Percentiles rank a stretch among this genome's conserved stretches.
phyloP scores from a whole-genome alignment of 1,140 invertebrate species.

The Mizuhopecten yessoensis region DNA sequence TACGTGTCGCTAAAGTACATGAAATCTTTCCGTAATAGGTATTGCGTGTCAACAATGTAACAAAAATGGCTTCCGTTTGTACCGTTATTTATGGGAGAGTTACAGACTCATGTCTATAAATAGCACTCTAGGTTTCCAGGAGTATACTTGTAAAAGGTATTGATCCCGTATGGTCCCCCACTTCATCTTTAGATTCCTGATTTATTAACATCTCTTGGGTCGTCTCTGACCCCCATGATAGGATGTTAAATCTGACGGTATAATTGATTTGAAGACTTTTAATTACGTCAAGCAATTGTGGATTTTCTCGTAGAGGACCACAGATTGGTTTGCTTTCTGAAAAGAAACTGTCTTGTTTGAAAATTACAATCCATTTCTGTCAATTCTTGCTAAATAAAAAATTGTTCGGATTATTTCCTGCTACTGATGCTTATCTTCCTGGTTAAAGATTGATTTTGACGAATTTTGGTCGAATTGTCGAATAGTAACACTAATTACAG shows the following conservation, averaged over 20 bases:
- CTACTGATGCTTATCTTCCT: not conserved
- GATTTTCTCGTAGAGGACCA: not conserved
- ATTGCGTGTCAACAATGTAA: not conserved
- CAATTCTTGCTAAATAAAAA: not conserved
- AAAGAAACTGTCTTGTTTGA: no score
- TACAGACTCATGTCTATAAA: not conserved
- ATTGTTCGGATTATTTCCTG: no score
- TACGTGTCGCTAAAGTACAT: not conserved
- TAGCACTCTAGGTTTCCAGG: not conserved
- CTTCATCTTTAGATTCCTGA: not conserved
- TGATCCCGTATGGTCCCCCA: not conserved
- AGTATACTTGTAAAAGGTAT: not conserved
- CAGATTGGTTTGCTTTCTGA: not conserved
- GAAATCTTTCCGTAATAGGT: not conserved
- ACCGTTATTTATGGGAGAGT: not conserved
- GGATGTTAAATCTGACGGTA: not conserved
- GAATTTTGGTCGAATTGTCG: not conserved
- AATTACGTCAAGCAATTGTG: conserved; percentile 7
- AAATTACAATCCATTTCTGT: not conserved
- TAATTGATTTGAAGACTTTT: not conserved
- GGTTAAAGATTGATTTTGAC: not conserved
- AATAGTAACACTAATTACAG: not conserved
- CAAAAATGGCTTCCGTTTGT: not conserved
- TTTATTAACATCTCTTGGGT: conserved; percentile 2
- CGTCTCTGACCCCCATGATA: not conserved